phyloP scores from a whole-genome alignment of 2,888 invertebrate genomes.

The Glaucopsyche alexis region DNA sequence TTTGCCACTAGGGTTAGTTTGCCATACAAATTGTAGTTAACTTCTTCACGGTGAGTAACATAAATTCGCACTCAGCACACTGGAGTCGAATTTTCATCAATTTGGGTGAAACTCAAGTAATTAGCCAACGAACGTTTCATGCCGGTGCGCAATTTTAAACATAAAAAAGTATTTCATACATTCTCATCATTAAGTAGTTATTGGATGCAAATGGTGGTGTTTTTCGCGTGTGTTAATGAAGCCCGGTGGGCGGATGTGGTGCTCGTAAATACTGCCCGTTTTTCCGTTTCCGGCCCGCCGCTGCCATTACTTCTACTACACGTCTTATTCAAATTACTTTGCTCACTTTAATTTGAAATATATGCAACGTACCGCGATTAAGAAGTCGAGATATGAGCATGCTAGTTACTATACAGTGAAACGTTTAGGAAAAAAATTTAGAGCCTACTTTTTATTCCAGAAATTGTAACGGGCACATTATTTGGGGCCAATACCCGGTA shows the following conservation, averaged over 20 bases:
- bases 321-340: conserved; percentile 69
- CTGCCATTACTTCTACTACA: conserved; percentile 68
- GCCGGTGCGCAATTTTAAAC: background rate
- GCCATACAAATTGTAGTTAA: too few species aligned
- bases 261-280: conserved; percentile 77
- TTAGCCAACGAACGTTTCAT: background rate
- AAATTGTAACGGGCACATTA: too few species aligned
- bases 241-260: conserved; percentile 67
- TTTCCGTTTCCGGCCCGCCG: conserved; percentile 72
- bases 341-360: conserved; percentile 56
- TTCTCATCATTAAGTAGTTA: conserved; percentile 30
- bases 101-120: background rate
- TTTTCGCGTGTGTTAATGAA: conserved; percentile 60
- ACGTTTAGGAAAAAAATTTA: background rate
- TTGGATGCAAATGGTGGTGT: conserved; percentile 43
- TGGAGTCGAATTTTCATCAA: background rate
- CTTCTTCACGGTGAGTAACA: too few species aligned
- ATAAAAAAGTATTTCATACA: background rate
- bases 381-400: conserved; percentile 28
- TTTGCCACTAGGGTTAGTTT: too few species aligned
- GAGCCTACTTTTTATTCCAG: too few species aligned
- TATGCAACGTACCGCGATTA: conserved; percentile 32
- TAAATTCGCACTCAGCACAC: too few species aligned
- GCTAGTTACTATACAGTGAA: background rate
- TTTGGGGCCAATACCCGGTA: too few species aligned